A percentile compares a stretch with the other conserved stretches of the same genome.
These are phyloP conservation scores for Epizoanthus rinbou DNA, from an alignment of 92 coral and sea anemone genomes.

Conservation along the genomic window DNA sequence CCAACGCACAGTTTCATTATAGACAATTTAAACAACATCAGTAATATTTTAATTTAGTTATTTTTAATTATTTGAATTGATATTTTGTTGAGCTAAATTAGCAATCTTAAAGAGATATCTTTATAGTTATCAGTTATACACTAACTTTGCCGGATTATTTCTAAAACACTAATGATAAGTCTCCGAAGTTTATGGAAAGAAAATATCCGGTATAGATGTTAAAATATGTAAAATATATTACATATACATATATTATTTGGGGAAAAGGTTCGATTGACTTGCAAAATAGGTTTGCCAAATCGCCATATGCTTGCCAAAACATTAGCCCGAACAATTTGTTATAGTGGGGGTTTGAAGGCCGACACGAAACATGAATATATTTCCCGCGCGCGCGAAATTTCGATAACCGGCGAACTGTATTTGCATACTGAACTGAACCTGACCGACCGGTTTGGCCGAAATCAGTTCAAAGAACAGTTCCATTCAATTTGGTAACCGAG, in stretches of 20 bases:
- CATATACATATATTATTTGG: conserved; percentile 21
- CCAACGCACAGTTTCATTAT: too few species aligned
- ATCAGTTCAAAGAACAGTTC: too few species aligned
- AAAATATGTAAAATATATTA: conserved; percentile 20
- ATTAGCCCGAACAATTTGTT: too few species aligned
- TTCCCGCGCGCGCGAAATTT: background rate
- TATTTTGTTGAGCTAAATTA: conserved; percentile 14
- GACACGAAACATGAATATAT: background rate
- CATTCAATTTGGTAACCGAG: too few species aligned
- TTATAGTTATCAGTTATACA: background rate
- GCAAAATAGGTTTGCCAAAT: background rate
- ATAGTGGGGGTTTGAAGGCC: too few species aligned
- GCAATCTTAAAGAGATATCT: background rate
- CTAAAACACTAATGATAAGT: background rate
- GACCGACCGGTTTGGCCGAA: too few species aligned
- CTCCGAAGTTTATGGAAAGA: background rate
- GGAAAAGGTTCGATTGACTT: conserved; percentile 30
- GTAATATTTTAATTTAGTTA: background rate
- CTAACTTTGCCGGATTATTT: background rate
- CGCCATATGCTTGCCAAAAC: too few species aligned
- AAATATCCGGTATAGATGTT: background rate
- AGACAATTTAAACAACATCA: too few species aligned
- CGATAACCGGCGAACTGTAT: background rate
- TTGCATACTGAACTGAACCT: too few species aligned
- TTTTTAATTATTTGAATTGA: background rate